Percentiles rank a stretch among this genome's conserved stretches.
These are phyloP conservation scores for Lasiurus borealis DNA, from an alignment of 2,113 vertebrate genomes.

Conservation along the genomic window DNA sequence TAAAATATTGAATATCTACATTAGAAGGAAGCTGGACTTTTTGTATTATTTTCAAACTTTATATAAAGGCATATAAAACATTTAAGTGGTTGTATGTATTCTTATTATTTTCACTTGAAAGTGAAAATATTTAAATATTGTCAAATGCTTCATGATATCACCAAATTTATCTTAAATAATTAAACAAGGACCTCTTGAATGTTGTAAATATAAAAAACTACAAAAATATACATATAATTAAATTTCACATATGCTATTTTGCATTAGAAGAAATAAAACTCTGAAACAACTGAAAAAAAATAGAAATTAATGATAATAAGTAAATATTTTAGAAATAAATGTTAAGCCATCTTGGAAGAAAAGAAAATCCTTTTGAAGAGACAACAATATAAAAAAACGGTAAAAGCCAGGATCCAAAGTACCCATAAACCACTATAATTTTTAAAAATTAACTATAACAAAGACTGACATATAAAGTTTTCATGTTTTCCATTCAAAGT, in stretches of 20 bases:
- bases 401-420: background rate
- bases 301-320: background rate
- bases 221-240: background rate
- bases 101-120: background rate
- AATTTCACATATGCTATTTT: background rate
- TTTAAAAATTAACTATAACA: background rate
- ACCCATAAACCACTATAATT: background rate
- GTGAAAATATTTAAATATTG: conserved; percentile 9
- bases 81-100: background rate
- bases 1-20: background rate
- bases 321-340: conserved; percentile 39
- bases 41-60: background rate
- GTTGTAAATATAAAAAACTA: background rate
- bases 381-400: background rate
- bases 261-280: background rate
- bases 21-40: conserved; percentile 18
- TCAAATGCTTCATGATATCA: background rate
- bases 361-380: background rate
- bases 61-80: background rate
- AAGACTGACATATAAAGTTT: background rate
- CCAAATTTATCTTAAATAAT: conserved; percentile 19
- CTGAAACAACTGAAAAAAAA: background rate
- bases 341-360: background rate
- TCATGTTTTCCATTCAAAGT: background rate
- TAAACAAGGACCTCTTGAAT: background rate